Base-by-base conservation (phyloP, 2,888 invertebrate species). In the Caenorhabditis drosophilae region DNA sequence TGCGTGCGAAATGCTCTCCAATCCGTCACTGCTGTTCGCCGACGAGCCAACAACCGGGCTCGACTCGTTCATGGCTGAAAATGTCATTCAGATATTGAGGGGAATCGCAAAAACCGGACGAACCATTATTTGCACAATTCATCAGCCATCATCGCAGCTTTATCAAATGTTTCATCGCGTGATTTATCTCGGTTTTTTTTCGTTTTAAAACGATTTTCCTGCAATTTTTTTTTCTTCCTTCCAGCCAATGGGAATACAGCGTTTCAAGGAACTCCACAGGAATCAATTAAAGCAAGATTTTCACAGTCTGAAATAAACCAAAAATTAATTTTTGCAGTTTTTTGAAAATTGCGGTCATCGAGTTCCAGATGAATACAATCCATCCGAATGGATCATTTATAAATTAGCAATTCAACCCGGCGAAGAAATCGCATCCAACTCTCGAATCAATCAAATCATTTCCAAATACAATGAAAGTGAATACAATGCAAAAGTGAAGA, bases 61-160 rank as follows among this genome's bases (percentile, higher is more conserved):
- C 55, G 97, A 97, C 85, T 93, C 95, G 0, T 95, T 91, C 81
- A 96, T 95, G 92, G 96, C 97, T 0, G 90, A 91, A 49, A 67
- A 68, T 40, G 92, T 96, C 2, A 89, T 93, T 18, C 90, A 90
- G 84, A 90, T 91, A 0, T 71, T 86, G 56, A 76, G 79, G 63
- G 55, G 56, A 26, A 55, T 80, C 47, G 75, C 80, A 6, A 27
- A 55, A 9, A 42, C 47, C 7, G 78, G 81, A 16, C 55, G 48
- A 31, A 79, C 81, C 4, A 70, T 82, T 27, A 67, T 82, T 6
- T 82, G 82, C 59, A 82, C 82, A 0, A 81, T 82, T 25, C 82
- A 82, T 63, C 82, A 82, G 47, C 82, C 82, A 1, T 75, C 82
- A 16, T 78, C 77, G 7, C 73, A 76, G 20, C 58, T 82, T 15